phyloP scores from a whole-genome alignment of 2,888 invertebrate species.

The Sphinx pinastri region DNA sequence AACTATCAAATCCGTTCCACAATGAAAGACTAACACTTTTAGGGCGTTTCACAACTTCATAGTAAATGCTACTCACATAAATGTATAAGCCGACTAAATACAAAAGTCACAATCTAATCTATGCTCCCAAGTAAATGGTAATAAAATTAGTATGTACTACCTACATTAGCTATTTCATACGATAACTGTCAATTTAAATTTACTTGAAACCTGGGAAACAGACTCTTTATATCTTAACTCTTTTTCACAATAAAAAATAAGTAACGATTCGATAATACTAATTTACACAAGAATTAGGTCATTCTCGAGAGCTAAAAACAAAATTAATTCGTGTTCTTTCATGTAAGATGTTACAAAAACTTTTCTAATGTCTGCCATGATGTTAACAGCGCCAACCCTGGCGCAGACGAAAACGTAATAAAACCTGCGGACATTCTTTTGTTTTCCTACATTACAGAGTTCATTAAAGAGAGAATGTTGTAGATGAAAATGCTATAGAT shows the following conservation, averaged over 20 bases:
- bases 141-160: no score
- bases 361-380: slow-evolving; percentile 1
- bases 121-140: no score
- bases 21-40: no score
- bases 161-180: no score
- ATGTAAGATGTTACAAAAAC: background rate
- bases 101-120: no score
- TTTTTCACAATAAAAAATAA: background rate
- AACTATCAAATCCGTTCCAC: no score
- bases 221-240: background rate
- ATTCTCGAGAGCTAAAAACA: background rate
- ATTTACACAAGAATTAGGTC: background rate
- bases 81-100: no score
- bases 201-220: no score
- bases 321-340: background rate
- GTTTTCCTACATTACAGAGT: slow-evolving; percentile 22
- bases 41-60: no score
- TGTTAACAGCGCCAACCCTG: slow-evolving; percentile 10
- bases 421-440: slow-evolving; percentile 20
- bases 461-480: slow-evolving; percentile 13
- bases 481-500: background rate
- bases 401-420: slow-evolving; percentile 4
- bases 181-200: no score
- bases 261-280: background rate
- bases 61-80: no score